Percentiles rank a stretch among this genome's conserved stretches.
These are phyloP conservation scores for Achatina immaculata DNA, from an alignment of 1,140 invertebrate genomes.

Conservation along the genomic window DNA sequence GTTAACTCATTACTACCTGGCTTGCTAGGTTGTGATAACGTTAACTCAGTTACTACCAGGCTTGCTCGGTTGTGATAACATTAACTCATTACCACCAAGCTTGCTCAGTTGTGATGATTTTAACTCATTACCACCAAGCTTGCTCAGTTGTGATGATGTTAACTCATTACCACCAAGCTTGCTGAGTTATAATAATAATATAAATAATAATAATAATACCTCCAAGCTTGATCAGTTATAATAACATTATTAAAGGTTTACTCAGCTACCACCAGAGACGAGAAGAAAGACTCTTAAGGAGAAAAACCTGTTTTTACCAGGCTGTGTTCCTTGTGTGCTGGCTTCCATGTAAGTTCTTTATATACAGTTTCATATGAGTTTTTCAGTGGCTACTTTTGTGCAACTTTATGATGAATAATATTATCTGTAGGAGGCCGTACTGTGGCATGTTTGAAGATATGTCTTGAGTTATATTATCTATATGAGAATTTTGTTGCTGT, in stretches of 20 bases:
- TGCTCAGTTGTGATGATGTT: background rate
- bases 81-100: background rate
- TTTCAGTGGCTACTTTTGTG: background rate
- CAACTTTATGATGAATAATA: background rate
- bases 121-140: background rate
- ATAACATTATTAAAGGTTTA: slow-evolving; percentile 41
- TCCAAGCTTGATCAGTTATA: background rate
- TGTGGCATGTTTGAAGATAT: background rate
- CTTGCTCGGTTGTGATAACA: background rate
- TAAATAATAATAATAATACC: background rate
- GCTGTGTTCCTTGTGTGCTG: slow-evolving; percentile 47
- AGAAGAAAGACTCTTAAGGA: slow-evolving; percentile 43
- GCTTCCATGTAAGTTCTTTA: slow-evolving; percentile 48
- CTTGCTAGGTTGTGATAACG: too few species aligned
- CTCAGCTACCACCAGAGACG: slow-evolving; percentile 47
- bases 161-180: background rate
- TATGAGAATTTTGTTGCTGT: background rate
- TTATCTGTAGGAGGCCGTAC: background rate
- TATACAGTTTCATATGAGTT: background rate
- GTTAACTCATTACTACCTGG: too few species aligned
- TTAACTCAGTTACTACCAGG: too few species aligned
- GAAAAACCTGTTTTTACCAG: slow-evolving; percentile 49
- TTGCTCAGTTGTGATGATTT: background rate
- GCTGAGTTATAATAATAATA: background rate
- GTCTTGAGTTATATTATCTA: background rate